Evolutionary conservation across 2,113 vertebrate species (phyloP).

Genomic region (Camelus bactrianus): DNA sequence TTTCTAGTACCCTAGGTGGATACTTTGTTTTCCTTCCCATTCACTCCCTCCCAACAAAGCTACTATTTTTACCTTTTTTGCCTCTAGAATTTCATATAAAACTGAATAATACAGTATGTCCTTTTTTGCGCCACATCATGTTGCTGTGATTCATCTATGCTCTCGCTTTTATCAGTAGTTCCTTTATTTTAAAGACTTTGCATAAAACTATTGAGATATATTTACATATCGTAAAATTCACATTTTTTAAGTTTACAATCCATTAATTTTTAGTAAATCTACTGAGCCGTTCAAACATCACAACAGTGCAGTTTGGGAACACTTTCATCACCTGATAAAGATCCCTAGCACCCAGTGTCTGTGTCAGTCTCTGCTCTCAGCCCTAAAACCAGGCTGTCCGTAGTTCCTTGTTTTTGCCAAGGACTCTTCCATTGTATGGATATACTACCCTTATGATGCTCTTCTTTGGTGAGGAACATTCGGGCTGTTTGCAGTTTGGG

Average conservation of each 20-base stretch:
- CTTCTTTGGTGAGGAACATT: background rate
- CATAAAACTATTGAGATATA: background rate
- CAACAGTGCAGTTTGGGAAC: background rate
- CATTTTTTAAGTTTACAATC: background rate
- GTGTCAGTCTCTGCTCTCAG: background rate
- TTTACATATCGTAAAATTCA: background rate
- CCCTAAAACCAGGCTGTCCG: background rate
- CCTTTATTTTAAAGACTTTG: background rate
- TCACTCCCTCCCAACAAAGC: too few relatives aligned
- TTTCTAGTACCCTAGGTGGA: background rate
- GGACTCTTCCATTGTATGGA: accelerated
- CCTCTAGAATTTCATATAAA: background rate
- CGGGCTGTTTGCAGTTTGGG: background rate
- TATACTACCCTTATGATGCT: background rate
- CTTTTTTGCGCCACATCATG: background rate
- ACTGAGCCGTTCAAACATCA: background rate
- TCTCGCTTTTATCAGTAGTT: background rate
- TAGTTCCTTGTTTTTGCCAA: background rate
- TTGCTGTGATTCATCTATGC: accelerated
- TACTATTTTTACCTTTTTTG: background rate
- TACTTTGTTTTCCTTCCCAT: background rate
- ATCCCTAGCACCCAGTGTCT: background rate
- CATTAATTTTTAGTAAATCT: background rate
- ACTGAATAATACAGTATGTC: accelerated
- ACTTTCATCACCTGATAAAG: background rate